phyloP scores from a whole-genome alignment of 2,888 invertebrate genomes.

The Dendrolimus pini region DNA sequence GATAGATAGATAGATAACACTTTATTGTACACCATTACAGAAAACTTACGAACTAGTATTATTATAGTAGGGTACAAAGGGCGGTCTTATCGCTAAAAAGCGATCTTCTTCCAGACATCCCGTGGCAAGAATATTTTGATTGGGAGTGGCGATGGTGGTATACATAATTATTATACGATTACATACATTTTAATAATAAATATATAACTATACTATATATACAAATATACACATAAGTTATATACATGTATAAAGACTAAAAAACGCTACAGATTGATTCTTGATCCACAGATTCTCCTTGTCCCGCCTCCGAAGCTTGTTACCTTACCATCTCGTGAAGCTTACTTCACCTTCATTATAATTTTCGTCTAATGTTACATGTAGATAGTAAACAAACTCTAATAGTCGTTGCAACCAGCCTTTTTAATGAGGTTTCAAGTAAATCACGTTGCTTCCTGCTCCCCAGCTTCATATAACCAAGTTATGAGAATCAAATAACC shows the following conservation, averaged over 20 bases:
- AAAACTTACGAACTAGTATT: too few relatives aligned
- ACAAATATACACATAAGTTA: too few relatives aligned
- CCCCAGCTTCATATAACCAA: conserved; percentile 24
- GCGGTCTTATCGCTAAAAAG: too few relatives aligned
- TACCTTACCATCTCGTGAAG: conserved; percentile 58
- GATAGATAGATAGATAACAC: too few relatives aligned
- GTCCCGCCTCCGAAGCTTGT: conserved; percentile 46
- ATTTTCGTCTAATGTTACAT: conserved; percentile 65
- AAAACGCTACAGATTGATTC: conserved; percentile 16
- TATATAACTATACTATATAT: too few relatives aligned
- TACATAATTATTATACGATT: too few relatives aligned
- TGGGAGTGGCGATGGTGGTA: too few relatives aligned
- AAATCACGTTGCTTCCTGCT: conserved; percentile 16
- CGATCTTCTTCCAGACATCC: too few relatives aligned
- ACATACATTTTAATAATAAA: too few relatives aligned
- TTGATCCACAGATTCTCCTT: conserved; percentile 10
- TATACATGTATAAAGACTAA: neutral
- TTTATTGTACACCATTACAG: too few relatives aligned
- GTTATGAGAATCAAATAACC: conserved; percentile 16
- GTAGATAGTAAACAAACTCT: conserved; percentile 35
- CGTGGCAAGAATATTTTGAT: too few relatives aligned
- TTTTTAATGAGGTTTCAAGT: conserved; percentile 29
- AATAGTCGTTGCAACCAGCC: conserved; percentile 26
- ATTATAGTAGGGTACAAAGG: too few relatives aligned
- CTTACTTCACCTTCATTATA: conserved; percentile 62